A percentile compares a stretch with the other conserved stretches of the same genome.
Conservation (phyloP, 2,888 invertebrate species). For the Pomacea canaliculata region DNA sequence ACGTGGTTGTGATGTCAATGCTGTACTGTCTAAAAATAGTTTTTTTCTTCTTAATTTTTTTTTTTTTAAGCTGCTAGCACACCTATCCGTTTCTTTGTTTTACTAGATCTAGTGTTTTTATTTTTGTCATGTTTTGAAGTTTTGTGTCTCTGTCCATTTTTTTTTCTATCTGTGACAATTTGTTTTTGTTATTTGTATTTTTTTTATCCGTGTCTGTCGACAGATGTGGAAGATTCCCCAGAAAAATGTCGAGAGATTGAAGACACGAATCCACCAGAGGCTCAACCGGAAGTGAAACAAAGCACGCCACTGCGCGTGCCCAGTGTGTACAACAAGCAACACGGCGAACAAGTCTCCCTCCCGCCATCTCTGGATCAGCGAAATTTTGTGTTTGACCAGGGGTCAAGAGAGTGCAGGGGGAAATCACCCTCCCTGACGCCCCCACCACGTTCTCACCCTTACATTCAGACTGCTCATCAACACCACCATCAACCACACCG, state of each 20-base stretch:
- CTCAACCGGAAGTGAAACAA: constrained; percentile 9
- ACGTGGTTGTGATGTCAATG: background rate
- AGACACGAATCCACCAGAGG: background rate
- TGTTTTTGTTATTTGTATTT: no score
- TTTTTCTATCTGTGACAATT: no score
- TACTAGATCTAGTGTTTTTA: no score
- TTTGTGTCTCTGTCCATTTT: no score
- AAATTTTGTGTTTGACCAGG: no score
- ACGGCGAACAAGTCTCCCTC: background rate
- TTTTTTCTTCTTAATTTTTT: no score
- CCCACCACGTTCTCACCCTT: background rate
- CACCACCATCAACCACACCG: background rate
- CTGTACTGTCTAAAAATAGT: no score
- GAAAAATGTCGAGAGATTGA: background rate
- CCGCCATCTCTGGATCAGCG: background rate
- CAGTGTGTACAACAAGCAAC: constrained; percentile 11
- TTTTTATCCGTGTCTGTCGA: background rate
- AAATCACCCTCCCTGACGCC: background rate
- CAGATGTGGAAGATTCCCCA: background rate
- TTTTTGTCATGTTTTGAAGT: no score
- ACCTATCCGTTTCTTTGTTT: no score
- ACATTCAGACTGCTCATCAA: background rate
- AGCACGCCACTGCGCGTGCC: constrained; percentile 26
- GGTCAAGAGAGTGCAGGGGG: no score
- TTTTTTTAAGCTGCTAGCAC: no score